Evolutionary conservation across 2,113 vertebrate genomes (phyloP), one percentile per base, ranked within the genome.

Genomic region (Puntigrus tetrazona): DNA sequence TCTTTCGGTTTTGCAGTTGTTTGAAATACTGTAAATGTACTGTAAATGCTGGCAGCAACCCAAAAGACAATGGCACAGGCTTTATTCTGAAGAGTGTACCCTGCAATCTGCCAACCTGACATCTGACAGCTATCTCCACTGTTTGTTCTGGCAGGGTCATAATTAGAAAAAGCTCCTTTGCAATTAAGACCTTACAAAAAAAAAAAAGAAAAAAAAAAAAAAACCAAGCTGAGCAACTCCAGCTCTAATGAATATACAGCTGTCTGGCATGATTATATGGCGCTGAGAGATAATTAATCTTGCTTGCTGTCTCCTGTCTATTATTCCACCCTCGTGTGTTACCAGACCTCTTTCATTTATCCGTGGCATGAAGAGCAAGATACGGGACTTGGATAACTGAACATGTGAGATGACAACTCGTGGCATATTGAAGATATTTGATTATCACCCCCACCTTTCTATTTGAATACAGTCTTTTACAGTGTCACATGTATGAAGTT

Each of bases 221-320:
- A 43, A 25, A 3, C 63, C 82, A 86, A 47, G 47, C 45, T 83
- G 59, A 90, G 89, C 86, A 90, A 91, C 87, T 85, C 83, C 87
- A 82, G 82, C 86, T 78, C 59, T 88, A 89, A 93, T 93, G 91
- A 93, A 91, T 92, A 88, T 90, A 91, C 84, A 90, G 88, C 85
- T 90, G 90, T 91, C 90, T 86, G 83, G 29, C 87, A 86, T 91
- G 90, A 92, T 93, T 92, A 92, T 88, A 89, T 85, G 89, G 91
- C 83, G 78, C 86, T 83, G 31, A 89, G 83, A 91, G 89, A 87
- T 88, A 92, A 93, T 94, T 92, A 93, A 88, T 87, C 38, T 41
- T 63, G 3, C 90, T 85, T 86, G 81, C 82, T 57, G 70, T 78
- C 61, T 92, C 86, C 88, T 90, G 88, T 91, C 70, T 77, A 83